Evolutionary conservation across 2,113 vertebrate species (phyloP), one percentile per base, ranked within the genome.

Genomic region (Gopherus flavomarginatus): DNA sequence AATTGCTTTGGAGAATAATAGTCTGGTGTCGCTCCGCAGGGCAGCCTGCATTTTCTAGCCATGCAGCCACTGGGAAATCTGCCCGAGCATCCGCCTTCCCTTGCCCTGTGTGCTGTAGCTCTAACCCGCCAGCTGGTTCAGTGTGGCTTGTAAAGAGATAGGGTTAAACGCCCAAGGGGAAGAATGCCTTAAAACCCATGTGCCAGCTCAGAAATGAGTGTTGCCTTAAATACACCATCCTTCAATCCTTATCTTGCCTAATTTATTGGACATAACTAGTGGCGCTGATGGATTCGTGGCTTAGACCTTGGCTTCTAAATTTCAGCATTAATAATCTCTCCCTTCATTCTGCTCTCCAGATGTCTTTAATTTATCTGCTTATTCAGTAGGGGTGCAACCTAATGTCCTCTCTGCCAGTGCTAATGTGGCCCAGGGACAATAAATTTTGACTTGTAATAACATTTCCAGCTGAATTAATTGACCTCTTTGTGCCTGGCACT

Each of bases 231-330:
- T 98, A 94, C 97, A 95, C 97, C 96, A 98, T 97, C 98, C 98
- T 98, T 99, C 98, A 98, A 97, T 97, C 98, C 98, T 98, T 98
- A 98, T 99, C 98, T 98, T 96, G 95, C 96, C 98, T 98, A 98
- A 99, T 98, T 98, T 98, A 98, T 98, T 97, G 98, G 97, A 98
- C 94, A 95, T 96, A 95, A 98, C 98, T 98, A 98, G 96, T 97
- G 97, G 97, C 75, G 65, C 98, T 98, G 98, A 98, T 97, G 96
- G 97, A 98, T 98, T 98, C 96, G 97, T 98, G 98, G 98, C 98
- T 98, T 86, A 98, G 98, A 98, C 98, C 98, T 98, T 98, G 98
- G 98, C 98, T 98, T 98, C 98, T 98, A 98, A 98, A 98, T 98
- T 98, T 98, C 95, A 87, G 97, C 98, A 99, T 99, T 98, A 99